These are phyloP conservation scores for Sesamia inferens DNA, from an alignment of 2,888 invertebrate species.

Conservation along the genomic window DNA sequence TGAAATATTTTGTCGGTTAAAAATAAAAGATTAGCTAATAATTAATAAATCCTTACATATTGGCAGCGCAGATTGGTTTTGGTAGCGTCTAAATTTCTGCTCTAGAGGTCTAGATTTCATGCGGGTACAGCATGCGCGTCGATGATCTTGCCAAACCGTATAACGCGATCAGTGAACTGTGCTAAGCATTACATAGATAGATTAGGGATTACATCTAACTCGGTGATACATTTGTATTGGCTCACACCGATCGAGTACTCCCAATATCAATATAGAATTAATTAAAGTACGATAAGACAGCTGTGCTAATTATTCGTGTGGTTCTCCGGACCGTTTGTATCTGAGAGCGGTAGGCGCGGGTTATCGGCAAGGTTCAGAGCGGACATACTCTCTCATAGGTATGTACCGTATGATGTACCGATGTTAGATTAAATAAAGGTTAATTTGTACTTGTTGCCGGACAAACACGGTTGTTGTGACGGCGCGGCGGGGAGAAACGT, in stretches of 20 bases:
- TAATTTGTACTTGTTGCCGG: conserved; percentile 67
- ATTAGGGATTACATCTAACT: conserved; percentile 43
- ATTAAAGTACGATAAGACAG: conserved; percentile 81
- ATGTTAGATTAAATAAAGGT: conserved; percentile 72
- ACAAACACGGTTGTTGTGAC: conserved; percentile 50
- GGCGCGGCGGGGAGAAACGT: conserved; percentile 22
- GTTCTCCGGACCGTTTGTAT: conserved; percentile 57
- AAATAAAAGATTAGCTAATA: neutral
- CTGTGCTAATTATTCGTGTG: conserved; percentile 80
- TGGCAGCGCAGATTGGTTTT: too few species aligned
- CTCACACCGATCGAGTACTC: conserved; percentile 46
- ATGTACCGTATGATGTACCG: conserved; percentile 25
- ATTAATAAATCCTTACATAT: too few species aligned
- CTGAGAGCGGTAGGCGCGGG: conserved; percentile 58
- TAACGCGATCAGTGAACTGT: conserved; percentile 26
- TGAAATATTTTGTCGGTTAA: neutral
- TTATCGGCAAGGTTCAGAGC: conserved; percentile 65
- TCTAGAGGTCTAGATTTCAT: neutral
- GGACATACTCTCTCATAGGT: conserved; percentile 43
- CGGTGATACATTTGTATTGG: conserved; percentile 21
- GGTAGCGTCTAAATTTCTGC: too few species aligned
- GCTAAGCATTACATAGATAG: conserved; percentile 3
- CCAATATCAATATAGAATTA: conserved; percentile 75
- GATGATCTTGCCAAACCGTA: neutral
- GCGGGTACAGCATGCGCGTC: neutral